A percentile compares a stretch with the other conserved stretches of the same genome.
These are phyloP conservation scores for Proteles cristata DNA, from an alignment of 2,113 vertebrate genomes.

Conservation along the genomic window DNA sequence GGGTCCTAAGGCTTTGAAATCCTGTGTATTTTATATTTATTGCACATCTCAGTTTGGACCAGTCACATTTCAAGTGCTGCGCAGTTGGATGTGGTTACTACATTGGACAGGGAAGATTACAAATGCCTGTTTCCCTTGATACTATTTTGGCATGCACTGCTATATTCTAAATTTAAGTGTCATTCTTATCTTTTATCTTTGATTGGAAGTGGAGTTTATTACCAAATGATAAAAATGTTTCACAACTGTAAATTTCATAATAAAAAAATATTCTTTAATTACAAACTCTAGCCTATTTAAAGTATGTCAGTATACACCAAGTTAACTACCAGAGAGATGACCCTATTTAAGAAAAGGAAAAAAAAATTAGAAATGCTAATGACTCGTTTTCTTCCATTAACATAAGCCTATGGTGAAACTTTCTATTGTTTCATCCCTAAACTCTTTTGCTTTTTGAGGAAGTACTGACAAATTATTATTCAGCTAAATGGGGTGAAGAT, in stretches of 20 bases:
- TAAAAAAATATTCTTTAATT: background rate
- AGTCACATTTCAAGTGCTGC: background rate
- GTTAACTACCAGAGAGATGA: conserved; percentile 33
- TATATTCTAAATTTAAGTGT: background rate
- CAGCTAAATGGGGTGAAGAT: background rate
- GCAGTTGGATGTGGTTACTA: background rate
- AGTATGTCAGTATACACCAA: background rate
- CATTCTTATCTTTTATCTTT: conserved; percentile 42
- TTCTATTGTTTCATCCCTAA: background rate
- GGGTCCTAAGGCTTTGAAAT: background rate
- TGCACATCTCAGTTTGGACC: background rate
- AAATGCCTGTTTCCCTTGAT: background rate
- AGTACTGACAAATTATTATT: background rate
- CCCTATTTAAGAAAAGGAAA: conserved; percentile 24
- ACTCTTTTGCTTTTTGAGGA: background rate
- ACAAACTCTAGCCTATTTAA: conserved; percentile 27
- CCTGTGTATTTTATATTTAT: background rate
- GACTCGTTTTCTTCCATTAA: background rate
- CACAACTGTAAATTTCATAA: background rate
- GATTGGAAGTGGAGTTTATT: conserved; percentile 43
- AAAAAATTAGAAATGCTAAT: background rate
- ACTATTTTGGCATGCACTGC: background rate
- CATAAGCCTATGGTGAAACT: background rate
- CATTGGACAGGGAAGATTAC: background rate
- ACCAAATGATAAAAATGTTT: background rate